Evolutionary conservation across 2,888 invertebrate species (phyloP).

Genomic region (Lepidonotus clava): DNA sequence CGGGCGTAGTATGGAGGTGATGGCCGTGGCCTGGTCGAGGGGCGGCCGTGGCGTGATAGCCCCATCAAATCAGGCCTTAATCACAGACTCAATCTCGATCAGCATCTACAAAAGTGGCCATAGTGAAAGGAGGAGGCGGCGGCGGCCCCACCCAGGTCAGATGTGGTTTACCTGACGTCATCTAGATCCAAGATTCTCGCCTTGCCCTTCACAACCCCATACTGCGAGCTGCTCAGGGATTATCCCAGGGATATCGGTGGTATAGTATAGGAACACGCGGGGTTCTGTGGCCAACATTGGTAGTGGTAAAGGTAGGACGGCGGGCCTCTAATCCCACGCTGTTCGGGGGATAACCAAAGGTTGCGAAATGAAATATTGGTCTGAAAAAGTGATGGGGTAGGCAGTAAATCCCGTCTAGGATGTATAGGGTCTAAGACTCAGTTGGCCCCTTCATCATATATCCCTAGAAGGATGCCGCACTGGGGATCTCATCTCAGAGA

Average conservation of each 20-base stretch:
- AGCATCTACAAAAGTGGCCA: background rate
- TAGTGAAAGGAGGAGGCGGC: background rate
- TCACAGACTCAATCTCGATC: conserved; percentile 11
- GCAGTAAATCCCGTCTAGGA: background rate
- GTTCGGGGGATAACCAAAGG: background rate
- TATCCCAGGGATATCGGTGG: too few relatives aligned
- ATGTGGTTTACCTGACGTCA: background rate
- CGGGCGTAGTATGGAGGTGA: background rate
- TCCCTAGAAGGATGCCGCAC: too few relatives aligned
- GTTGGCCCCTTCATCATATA: too few relatives aligned
- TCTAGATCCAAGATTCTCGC: too few relatives aligned
- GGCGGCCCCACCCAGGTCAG: background rate
- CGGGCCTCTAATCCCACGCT: background rate
- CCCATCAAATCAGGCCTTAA: background rate
- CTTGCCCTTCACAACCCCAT: background rate
- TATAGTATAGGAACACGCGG: background rate
- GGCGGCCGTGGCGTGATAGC: background rate
- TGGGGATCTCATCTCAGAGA: too few relatives aligned
- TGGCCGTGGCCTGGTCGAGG: background rate
- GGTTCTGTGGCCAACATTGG: background rate
- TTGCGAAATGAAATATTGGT: background rate
- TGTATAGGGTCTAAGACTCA: too few relatives aligned
- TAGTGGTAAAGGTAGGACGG: background rate
- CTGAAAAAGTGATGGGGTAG: background rate
- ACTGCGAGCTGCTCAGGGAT: conserved; percentile 3